Conservation (phyloP, 2,113 vertebrate genomes). For the Actenoides lindsayi region DNA sequence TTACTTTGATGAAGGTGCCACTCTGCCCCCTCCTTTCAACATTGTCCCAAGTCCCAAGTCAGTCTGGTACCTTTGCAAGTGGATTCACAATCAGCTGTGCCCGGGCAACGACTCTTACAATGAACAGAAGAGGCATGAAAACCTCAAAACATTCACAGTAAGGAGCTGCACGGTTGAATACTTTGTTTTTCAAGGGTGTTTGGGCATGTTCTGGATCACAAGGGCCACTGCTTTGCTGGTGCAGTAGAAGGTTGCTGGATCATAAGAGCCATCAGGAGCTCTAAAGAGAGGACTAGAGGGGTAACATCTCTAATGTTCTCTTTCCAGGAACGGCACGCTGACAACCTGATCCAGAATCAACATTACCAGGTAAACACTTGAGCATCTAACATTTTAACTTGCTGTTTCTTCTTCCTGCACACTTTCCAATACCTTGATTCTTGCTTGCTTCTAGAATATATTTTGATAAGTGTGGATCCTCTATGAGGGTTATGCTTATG, state of each 20-base stretch:
- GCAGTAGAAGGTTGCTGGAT: background rate
- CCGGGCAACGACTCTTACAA: conserved; percentile 76
- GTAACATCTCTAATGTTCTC: conserved; percentile 27
- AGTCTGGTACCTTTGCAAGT: conserved; percentile 90
- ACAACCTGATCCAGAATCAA: conserved; percentile 95
- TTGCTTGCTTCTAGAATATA: background rate
- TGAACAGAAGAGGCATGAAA: conserved; percentile 85
- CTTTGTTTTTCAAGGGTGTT: background rate
- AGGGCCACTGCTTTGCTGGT: background rate
- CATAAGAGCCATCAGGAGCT: background rate
- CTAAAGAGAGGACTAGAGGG: background rate
- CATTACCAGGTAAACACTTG: conserved; percentile 89
- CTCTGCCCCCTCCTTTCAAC: conserved; percentile 95
- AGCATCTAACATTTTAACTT: background rate
- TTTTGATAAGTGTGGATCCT: background rate
- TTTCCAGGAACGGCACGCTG: conserved; percentile 90
- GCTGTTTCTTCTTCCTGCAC: background rate
- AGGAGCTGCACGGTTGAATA: background rate
- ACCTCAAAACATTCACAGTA: conserved; percentile 92
- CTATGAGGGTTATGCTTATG: conserved; percentile 1
- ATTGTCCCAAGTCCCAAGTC: conserved; percentile 96
- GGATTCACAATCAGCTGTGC: conserved; percentile 89
- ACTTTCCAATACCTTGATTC: background rate
- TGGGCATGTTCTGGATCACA: accelerated
- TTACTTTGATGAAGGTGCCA: conserved; percentile 96